These are phyloP conservation scores for Epiperipatus broadwayi DNA, from an alignment of 2,888 invertebrate genomes.

Conservation along the genomic window DNA sequence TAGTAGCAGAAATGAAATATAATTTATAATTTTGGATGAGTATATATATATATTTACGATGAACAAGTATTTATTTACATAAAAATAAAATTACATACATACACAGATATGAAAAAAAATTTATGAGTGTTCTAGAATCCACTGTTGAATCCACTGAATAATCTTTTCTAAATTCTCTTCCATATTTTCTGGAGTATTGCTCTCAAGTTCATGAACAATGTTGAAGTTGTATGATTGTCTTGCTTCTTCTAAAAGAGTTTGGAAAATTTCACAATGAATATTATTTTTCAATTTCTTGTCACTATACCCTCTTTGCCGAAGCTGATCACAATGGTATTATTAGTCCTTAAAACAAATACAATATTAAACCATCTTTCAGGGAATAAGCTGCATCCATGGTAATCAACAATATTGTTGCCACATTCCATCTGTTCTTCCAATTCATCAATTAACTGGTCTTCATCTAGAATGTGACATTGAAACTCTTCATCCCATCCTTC, in stretches of 20 bases:
- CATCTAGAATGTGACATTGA: constrained; percentile 73
- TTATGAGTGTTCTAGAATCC: too few species aligned
- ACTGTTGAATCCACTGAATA: constrained; percentile 54
- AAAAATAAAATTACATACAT: too few species aligned
- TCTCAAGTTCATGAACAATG: constrained; percentile 60
- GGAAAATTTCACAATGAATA: constrained; percentile 92
- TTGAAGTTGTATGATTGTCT: constrained; percentile 56
- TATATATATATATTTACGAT: too few species aligned
- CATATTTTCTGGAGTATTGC: constrained; percentile 54
- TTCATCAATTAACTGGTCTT: constrained; percentile 73
- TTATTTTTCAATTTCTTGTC: constrained; percentile 82
- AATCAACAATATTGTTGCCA: constrained; percentile 86
- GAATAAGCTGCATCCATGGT: constrained; percentile 90
- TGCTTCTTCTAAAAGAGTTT: constrained; percentile 77
- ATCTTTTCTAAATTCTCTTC: constrained; percentile 55
- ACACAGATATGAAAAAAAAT: too few species aligned
- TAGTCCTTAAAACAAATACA: constrained; percentile 74
- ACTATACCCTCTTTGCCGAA: constrained; percentile 68
- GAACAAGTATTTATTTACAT: too few species aligned
- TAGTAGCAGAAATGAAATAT: too few species aligned
- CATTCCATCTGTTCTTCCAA: constrained; percentile 58
- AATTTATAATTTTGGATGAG: too few species aligned
- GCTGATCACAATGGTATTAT: constrained; percentile 67
- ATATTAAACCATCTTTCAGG: constrained; percentile 93
- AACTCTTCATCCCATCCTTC: constrained; percentile 70